Percentiles rank a stretch among this genome's conserved stretches.
phyloP scores from a whole-genome alignment of 2,888 invertebrate genomes.

The Drosophila macrothrix region DNA sequence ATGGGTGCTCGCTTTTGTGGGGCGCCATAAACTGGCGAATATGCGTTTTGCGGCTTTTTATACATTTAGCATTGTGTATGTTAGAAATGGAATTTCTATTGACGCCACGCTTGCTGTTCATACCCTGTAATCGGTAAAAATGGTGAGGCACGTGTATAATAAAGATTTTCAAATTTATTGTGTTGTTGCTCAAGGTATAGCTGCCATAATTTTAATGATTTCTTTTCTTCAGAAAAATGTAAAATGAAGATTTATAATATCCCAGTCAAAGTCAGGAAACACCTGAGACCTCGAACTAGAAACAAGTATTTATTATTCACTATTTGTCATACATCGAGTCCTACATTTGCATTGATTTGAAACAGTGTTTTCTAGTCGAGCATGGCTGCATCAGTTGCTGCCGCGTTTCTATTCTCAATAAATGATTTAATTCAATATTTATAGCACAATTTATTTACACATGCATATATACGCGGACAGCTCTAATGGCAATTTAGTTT shows the following conservation, averaged over 20 bases:
- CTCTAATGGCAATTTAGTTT: constrained; percentile 42
- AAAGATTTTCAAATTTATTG: background rate
- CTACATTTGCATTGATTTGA: background rate
- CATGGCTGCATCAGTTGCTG: background rate
- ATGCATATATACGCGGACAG: constrained; percentile 9
- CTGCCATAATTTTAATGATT: too few relatives aligned
- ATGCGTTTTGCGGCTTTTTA: constrained; percentile 26
- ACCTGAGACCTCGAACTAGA: background rate
- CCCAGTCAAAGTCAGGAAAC: background rate
- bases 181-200: background rate
- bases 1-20: constrained; percentile 45
- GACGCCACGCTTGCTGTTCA: constrained; percentile 27
- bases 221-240: background rate
- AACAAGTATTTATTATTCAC: constrained; percentile 1
- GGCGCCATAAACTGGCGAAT: constrained; percentile 47
- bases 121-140: constrained; percentile 5
- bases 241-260: background rate
- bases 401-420: constrained; percentile 17
- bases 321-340: background rate
- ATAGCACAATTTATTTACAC: constrained; percentile 43
- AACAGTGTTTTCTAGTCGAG: constrained; percentile 18
- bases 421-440: constrained; percentile 68
- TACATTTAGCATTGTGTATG: constrained; percentile 14
- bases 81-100: constrained; percentile 57
- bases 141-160: background rate